Evolutionary conservation across 1,140 invertebrate genomes (phyloP).

Genomic region (Calephelis nemesis): DNA sequence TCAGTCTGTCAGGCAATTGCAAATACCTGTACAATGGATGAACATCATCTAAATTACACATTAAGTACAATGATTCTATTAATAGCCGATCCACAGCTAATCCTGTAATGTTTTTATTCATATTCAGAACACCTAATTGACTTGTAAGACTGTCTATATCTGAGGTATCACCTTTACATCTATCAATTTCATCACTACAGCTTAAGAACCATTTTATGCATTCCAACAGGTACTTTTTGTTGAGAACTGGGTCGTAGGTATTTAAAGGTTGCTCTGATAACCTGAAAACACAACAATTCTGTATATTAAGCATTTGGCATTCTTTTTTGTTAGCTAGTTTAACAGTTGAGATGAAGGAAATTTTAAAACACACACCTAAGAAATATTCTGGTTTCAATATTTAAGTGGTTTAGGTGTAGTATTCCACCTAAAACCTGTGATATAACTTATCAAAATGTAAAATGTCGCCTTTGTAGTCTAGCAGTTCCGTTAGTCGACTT

Average conservation of each 20-base stretch:
- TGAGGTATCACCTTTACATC: constrained; percentile 25
- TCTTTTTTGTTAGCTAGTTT: too few relatives aligned
- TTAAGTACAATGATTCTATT: constrained; percentile 80
- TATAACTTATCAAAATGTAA: too few relatives aligned
- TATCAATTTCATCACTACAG: constrained; percentile 75
- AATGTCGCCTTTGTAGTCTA: too few relatives aligned
- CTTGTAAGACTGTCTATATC: constrained; percentile 26
- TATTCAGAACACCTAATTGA: constrained; percentile 30
- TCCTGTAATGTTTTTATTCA: constrained; percentile 34
- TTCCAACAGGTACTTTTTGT: constrained; percentile 81
- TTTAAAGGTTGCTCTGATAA: constrained; percentile 70
- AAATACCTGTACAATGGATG: constrained; percentile 76
- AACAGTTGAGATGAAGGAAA: not conserved
- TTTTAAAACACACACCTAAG: not conserved
- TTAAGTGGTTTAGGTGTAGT: too few relatives aligned
- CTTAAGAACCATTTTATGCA: constrained; percentile 80
- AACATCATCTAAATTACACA: constrained; percentile 80
- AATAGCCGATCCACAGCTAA: constrained; percentile 46
- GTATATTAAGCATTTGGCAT: too few relatives aligned
- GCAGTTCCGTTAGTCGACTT: too few relatives aligned
- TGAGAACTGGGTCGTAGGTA: constrained; percentile 81
- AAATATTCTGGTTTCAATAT: too few relatives aligned
- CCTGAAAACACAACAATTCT: constrained; percentile 53
- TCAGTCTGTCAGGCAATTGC: constrained; percentile 46
- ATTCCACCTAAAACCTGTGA: too few relatives aligned